Base-by-base conservation (phyloP, 1,140 invertebrate species). In the Idris sp. region DNA sequence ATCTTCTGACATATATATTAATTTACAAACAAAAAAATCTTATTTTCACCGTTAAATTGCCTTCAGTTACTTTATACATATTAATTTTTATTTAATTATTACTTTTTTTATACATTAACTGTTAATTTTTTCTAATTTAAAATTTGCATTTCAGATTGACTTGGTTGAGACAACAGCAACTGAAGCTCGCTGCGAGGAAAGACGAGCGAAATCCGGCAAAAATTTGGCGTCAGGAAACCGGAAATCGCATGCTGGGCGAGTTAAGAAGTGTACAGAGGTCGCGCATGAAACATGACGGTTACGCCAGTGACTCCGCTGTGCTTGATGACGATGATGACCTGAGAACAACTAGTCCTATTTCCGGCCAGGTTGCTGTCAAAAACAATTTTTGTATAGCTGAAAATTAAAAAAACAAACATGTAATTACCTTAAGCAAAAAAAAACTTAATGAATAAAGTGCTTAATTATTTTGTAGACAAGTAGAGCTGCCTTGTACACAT, bases 151-250 rank as follows among this genome's bases (percentile, higher is more conserved):
- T 14, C 19, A 86, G 84, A 30, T 77, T 93, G 41, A 93, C 92
- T 11, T 94, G 93, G 93, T 84, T 94, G 46, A 92, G 93, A 81
- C 89, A 92, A 64, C 93, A 95, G 79, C 93, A 95, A 79, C 89
- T 93, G 78, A 94, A 94, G 78, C 87, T 95, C 1, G 89, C 86
- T 0, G 85, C 85, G 13, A 91, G 79, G 90, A 92, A 83, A 84
- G 92, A 82, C 86, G 90, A 86, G 90, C 93, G 83, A 84, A 86
- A 91, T 26, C 90, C 92, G 58, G 87, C 91, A 49, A 88, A 91
- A 69, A 90, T 91, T 35, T 92, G 93, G 85, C 88, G 93, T 71
- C 89, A 92, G 64, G 92, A 92, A 69, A 90, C 91, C 67, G 93
- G 94, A 83, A 89, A 89, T 38, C 86, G 89, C 11, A 86, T 92